These are phyloP conservation scores for Exephanes ischioxanthus DNA, from an alignment of 2,888 invertebrate species.

Conservation along the genomic window DNA sequence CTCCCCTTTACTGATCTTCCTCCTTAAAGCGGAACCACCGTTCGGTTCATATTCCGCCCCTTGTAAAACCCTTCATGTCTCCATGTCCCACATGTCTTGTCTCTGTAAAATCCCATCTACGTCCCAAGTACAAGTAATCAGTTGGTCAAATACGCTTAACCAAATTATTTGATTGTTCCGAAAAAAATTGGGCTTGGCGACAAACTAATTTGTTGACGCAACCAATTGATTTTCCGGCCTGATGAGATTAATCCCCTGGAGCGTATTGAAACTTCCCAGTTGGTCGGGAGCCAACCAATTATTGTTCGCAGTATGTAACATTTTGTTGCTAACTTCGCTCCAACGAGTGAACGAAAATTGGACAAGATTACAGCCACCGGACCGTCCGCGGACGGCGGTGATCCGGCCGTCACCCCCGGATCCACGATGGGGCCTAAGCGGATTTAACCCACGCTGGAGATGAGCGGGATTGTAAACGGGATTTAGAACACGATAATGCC, in stretches of 20 bases:
- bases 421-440: slow-evolving; percentile 64
- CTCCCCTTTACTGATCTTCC: slow-evolving; percentile 24
- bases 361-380: slow-evolving; percentile 33
- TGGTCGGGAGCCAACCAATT: neutral
- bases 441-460: slow-evolving; percentile 64
- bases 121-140: too few species aligned
- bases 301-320: neutral
- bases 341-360: slow-evolving; percentile 1
- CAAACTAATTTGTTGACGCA: too few species aligned
- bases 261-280: too few species aligned
- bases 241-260: too few species aligned
- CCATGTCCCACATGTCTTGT: too few species aligned
- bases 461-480: slow-evolving; percentile 70
- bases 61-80: neutral
- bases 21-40: slow-evolving; percentile 37
- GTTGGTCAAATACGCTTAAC: too few species aligned
- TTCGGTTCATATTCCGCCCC: slow-evolving; percentile 16
- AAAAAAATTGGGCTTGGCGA: too few species aligned
- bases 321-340: slow-evolving; percentile 4
- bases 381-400: slow-evolving; percentile 48
- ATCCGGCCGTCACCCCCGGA: slow-evolving; percentile 57
- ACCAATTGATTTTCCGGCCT: too few species aligned
- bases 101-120: too few species aligned
- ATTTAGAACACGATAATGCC: slow-evolving; percentile 71
- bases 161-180: too few species aligned